phyloP scores from a whole-genome alignment of 2,797 vertebrate genomes.

The Atherinosoma microstoma region DNA sequence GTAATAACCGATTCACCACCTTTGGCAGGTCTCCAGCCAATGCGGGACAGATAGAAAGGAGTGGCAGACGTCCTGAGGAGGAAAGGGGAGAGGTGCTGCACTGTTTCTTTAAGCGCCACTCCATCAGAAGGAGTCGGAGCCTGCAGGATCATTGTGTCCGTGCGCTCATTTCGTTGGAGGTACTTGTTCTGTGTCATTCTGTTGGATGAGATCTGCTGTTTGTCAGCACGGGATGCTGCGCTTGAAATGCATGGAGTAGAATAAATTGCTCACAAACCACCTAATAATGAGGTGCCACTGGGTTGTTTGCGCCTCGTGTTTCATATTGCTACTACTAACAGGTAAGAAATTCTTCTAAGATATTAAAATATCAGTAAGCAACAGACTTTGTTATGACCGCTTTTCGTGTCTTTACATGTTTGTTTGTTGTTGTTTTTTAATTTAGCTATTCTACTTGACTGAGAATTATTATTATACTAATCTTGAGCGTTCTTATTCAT shows the following conservation, averaged over 20 bases:
- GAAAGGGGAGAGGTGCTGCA: conserved; percentile 42
- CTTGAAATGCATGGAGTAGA: conserved; percentile 47
- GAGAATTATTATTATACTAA: not conserved
- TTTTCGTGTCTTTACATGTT: not conserved
- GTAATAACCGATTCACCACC: conserved; percentile 71
- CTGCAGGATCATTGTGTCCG: conserved; percentile 46
- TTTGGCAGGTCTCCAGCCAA: conserved; percentile 73
- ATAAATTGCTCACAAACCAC: conserved; percentile 23
- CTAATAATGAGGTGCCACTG: conserved; percentile 73
- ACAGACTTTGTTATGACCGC: not conserved
- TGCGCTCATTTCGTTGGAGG: conserved; percentile 41
- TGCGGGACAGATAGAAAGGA: conserved; percentile 67
- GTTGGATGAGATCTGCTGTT: conserved; percentile 27
- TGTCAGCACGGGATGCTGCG: conserved; percentile 38
- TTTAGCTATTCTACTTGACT: not conserved
- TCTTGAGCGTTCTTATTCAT: too few species aligned
- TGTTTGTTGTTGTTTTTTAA: too few species aligned
- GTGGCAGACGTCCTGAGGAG: conserved; percentile 57
- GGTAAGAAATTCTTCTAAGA: conserved; percentile 63
- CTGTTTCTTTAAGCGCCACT: conserved; percentile 74
- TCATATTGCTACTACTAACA: conserved; percentile 64
- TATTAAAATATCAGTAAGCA: too few species aligned
- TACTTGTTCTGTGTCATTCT: conserved; percentile 5
- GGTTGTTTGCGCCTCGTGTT: conserved; percentile 55
- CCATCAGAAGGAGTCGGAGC: conserved; percentile 47